Evolutionary conservation across 2,113 vertebrate genomes (phyloP).

Genomic region (Delphinapterus leucas): DNA sequence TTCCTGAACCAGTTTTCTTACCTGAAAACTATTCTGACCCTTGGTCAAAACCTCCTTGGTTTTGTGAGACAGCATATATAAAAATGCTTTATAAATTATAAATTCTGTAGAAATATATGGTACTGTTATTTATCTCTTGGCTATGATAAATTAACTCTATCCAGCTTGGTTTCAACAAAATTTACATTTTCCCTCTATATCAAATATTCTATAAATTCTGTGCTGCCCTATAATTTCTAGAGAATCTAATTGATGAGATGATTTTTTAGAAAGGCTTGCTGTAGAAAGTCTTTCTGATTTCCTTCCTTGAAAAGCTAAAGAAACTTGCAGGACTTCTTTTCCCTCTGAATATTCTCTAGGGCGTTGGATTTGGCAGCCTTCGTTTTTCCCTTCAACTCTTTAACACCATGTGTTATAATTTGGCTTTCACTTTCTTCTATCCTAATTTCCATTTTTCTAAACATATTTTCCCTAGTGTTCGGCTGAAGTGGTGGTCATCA

Average conservation of each 20-base stretch:
- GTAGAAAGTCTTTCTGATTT: not conserved
- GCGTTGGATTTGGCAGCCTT: not conserved
- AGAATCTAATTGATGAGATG: not conserved
- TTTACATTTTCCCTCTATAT: not conserved
- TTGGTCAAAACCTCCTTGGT: not conserved
- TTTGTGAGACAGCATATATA: not conserved
- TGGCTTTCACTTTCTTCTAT: not conserved
- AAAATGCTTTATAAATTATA: not conserved
- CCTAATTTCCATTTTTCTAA: conserved; percentile 36
- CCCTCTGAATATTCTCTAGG: not conserved
- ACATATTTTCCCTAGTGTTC: not conserved
- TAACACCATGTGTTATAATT: not conserved
- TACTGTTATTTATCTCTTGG: not conserved
- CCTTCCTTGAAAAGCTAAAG: not conserved
- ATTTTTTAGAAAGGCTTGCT: not conserved
- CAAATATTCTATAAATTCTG: conserved; percentile 24
- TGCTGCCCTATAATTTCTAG: not conserved
- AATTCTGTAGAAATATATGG: not conserved
- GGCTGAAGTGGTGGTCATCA: not conserved
- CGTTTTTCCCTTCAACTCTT: not conserved
- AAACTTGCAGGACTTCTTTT: not conserved
- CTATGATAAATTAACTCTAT: not conserved
- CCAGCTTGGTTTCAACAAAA: not conserved
- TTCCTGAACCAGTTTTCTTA: not conserved
- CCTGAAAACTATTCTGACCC: not conserved